Base-by-base conservation (phyloP, 2,888 invertebrate species). In the Phengaris arion region DNA sequence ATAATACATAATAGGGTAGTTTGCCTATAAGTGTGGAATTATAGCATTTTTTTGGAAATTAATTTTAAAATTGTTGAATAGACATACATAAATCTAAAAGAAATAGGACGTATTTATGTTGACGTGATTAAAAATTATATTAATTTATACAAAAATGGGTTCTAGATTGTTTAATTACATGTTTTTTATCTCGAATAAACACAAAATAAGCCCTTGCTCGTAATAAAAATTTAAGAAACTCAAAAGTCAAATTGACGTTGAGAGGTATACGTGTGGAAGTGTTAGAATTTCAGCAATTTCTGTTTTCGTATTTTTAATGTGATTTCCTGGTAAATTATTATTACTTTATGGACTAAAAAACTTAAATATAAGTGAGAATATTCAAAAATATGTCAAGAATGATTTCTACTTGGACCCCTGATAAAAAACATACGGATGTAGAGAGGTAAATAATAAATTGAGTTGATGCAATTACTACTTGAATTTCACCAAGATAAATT, bases 391-490 rank as follows among this genome's bases (percentile, higher is more conserved):
- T 72, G 72, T 72, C 72, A n/a, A 72, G 72, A 13, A 72, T 72
- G 72, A 72, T 72, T 72, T 72, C 72, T 54, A 72, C 72, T 72
- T 97, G 96, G 96, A 94, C 94, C 85, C 95, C 96, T 9, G 96
- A 96, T 78, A 97, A 97, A 86, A 97, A 96, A 79, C 96, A 97
- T 84, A 96, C 96, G 82, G 98, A 98, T 79, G 87, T 90, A 70
- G 90, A 93, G 85, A 89, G 90, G 92, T 35, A 35, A 35, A 35
- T 35, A 35, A 35, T 35, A 35, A 35, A 35, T 70, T 75, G 5
- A 68, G 51, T 68, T n/a, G 46, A 6, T 75, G 10, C 70, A 54
- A 35, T 35, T 0, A 35, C 35, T 35, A 51, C 2, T 57, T 55
- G 57, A 22, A 59, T 22, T 59, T 35, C 9, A 22, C 57, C 15